Base-by-base conservation (phyloP, 2,888 invertebrate genomes). In the Druceiella hillmani region DNA sequence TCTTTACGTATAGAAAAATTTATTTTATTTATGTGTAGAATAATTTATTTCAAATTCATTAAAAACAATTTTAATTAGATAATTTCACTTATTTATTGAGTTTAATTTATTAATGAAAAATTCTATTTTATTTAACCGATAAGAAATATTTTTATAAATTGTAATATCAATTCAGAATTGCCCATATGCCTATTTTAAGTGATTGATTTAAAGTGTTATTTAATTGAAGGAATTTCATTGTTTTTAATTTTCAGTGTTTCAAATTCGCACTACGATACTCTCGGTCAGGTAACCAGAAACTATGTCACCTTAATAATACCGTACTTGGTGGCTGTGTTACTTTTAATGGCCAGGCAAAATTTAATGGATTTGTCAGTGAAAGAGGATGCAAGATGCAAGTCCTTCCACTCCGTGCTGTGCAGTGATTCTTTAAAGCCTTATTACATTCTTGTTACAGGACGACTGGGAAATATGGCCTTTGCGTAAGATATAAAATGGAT, bases 261-360 rank as follows among this genome's bases (percentile, higher is more conserved):
- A 40, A 59, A 73, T 34, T 76, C 80, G 0, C 63, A 78, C 59
- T 66, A 76, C 40, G 73, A 74, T 35, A 71, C 74, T 2, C 54
- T 83, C 4, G 78, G 77, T 0, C 80, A 85, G 52, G 57, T 87
- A 17, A 76, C 78, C 2, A 72, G 83, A 22, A 76, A 79, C 57
- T 84, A 83, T 56, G 66, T 75, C 0, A 70, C 79, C 2, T 66
- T 81, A 46, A 51, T 88, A 4, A 64, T 83, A 1, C 76, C 83
- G 0, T 83, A 85, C 56, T 57, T 83, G 3, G 75, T 76, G 0
- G 80, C 79, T 2, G 75, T 84, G 17, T 50, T 83, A 1, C 55
- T 87, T 3, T 58, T 86, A 47, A 74, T 77, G 1, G 63, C 80
- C 0, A 66, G 76, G 26, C 57, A 52, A 20, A 64, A 52, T 22